Base-by-base conservation (phyloP, 2,888 invertebrate genomes). In the Tipula unca region DNA sequence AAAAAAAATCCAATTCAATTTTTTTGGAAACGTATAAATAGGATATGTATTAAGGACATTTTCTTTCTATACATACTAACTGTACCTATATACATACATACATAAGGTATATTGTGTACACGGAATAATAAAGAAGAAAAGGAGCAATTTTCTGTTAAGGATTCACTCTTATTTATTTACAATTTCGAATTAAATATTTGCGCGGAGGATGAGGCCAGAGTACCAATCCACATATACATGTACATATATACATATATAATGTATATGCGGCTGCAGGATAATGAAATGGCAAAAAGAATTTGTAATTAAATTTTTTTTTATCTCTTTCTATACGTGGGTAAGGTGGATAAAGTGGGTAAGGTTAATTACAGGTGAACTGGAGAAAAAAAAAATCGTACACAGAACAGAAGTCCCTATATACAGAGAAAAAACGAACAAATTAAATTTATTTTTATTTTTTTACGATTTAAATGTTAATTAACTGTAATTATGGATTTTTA, bases 401-500 rank as follows among this genome's bases (percentile, higher is more conserved):
- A 25, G 69, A 48, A 48, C 17, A n/a, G 17, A 8, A 48, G 17
- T n/a, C n/a, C n/a, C n/a, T n/a, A n/a, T 6, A 48, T 8, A 48
- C 17, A 3, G 25, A 10, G 69, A 20, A 69, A 69, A 48, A 69
- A 13, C n/a, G 69, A 25, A 69, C 10, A 69, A 69, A 69, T 69
- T 69, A 69, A 69, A 25, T 25, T 69, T 25, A 25, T 69, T 69
- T 69, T 42, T 42, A 42, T 42, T 42, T 42, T 42, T 42, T 69
- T 25, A 69, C 69, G 25, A 25, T 69, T 69, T 69, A 69, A 69
- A 69, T 69, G 69, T 69, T 69, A 69, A 69, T 69, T 69, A 69
- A 69, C 69, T 69, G 69, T 69, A 69, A 69, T 69, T 69, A 69
- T 69, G 69, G 69, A 69, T 69, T 69, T 69, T 69, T 69, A 69